These are phyloP conservation scores for Tachystola acroxantha DNA, from an alignment of 2,888 invertebrate genomes.

Conservation along the genomic window DNA sequence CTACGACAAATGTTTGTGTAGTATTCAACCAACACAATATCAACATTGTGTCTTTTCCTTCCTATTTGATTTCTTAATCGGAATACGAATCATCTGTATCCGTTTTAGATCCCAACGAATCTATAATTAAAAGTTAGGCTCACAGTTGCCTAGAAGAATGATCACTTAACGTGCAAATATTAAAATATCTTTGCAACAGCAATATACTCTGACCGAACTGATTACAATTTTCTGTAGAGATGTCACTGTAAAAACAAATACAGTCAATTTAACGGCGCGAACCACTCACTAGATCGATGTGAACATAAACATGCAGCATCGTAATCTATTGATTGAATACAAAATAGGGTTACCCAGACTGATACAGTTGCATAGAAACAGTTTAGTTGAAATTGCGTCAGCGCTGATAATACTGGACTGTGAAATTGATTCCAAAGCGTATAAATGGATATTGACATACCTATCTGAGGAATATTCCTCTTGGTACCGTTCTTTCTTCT, in stretches of 20 bases:
- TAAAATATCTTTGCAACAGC: constrained; percentile 72
- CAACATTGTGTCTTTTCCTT: constrained; percentile 2
- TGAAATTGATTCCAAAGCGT: too few species aligned
- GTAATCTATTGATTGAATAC: constrained; percentile 5
- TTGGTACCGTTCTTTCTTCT: constrained; percentile 55
- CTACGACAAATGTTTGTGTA: constrained; percentile 2
- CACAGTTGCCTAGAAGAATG: constrained; percentile 65
- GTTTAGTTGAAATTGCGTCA: too few species aligned
- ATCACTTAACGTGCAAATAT: constrained; percentile 64
- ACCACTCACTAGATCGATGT: constrained; percentile 28
- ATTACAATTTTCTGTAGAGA: constrained; percentile 71
- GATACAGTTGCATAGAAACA: too few species aligned
- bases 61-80: not conserved
- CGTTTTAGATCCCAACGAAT: constrained; percentile 17
- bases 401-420: too few species aligned
- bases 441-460: constrained; percentile 31
- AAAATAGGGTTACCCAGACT: constrained; percentile 2
- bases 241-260: constrained; percentile 77
- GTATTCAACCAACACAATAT: constrained; percentile 8
- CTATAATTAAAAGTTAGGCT: constrained; percentile 36
- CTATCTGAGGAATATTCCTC: constrained; percentile 49
- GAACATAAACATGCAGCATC: constrained; percentile 42
- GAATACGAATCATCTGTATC: not conserved
- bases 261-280: constrained; percentile 63
- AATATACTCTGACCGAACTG: constrained; percentile 61